Evolutionary conservation across 2,113 vertebrate species (phyloP), one percentile per base, ranked within the genome.

Genomic region (Peromyscus californicus): DNA sequence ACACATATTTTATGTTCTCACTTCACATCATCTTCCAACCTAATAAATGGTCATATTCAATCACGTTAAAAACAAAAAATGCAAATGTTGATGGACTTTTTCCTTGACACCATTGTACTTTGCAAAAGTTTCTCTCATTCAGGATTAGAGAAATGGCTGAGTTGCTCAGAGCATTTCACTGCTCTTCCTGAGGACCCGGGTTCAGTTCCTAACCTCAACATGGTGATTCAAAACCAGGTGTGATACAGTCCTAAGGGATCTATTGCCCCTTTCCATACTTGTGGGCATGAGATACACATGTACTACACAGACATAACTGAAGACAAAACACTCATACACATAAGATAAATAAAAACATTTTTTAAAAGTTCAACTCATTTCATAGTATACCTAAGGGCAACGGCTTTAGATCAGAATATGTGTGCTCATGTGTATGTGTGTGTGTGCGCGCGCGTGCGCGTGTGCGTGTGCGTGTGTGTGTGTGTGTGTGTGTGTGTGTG

Each of bases 81-180:
- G 5, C 63, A 95, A 67, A 93, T 59, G 33, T 1, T 85, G 21
- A 51, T 54, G 19, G 36, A 45, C 21, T 39, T 80, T 87, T 61
- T 36, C 31, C 39, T 82, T 93, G 63, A 95, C n/a, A 48, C 15
- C 29, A 31, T 51, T 39, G 26, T 57, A 48, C 45, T 96, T 97
- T 89, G 33, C 42, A 85, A 65, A 94, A 79, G 16, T 11, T 74
- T 84, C 31, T 61, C 12, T 89, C 22, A 12, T 39, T 63, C 54
- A 59, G 80, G 36, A 61, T 21, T 61, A 39, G 80, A 84, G 57
- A 42, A 83, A 61, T 42, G n/a, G 22, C 13, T 84, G 24, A 65
- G n/a, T 2, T 0, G 0, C 15, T 63, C 13, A 84, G 22, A 61
- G 15, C 16, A 85, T 29, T 45, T 39, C 13, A 29, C 59, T 42